Conservation (phyloP, 2,888 invertebrate species). For the Strigamia transsilvanica region DNA sequence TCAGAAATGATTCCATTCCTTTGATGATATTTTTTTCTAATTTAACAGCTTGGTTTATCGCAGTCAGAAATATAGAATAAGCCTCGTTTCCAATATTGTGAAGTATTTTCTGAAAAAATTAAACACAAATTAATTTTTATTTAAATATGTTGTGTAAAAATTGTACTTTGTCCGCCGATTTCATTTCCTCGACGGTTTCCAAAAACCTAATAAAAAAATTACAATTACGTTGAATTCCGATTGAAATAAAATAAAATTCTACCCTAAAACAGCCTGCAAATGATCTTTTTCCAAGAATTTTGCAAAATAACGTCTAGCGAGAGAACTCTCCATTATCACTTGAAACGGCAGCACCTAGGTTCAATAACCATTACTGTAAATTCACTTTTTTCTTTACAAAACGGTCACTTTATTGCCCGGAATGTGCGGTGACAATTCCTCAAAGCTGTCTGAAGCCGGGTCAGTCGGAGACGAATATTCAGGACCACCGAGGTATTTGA, state of each 20-base stretch:
- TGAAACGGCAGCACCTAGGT: constrained; percentile 75
- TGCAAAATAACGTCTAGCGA: constrained; percentile 81
- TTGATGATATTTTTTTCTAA: constrained; percentile 69
- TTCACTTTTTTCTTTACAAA: background rate
- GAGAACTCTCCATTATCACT: constrained; percentile 78
- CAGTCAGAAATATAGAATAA: constrained; percentile 84
- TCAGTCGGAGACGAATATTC: constrained; percentile 64
- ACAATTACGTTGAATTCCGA: background rate
- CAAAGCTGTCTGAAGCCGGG: background rate
- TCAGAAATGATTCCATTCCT: constrained; percentile 84
- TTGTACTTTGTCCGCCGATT: constrained; percentile 75
- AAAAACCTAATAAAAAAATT: constrained; percentile 71
- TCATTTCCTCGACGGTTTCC: constrained; percentile 84
- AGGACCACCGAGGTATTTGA: constrained; percentile 79
- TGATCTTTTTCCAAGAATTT: constrained; percentile 83
- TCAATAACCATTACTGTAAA: background rate
- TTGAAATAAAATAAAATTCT: background rate
- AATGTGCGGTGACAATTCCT: constrained; percentile 56
- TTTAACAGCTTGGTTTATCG: constrained; percentile 57
- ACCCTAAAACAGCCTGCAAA: constrained; percentile 79
- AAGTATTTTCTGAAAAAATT: constrained; percentile 59
- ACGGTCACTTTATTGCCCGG: constrained; percentile 59
- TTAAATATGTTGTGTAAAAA: background rate
- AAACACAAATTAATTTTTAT: background rate
- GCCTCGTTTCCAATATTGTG: constrained; percentile 91